phyloP scores from a whole-genome alignment of 2,113 vertebrate species.

The Plecturocebus donacophilus region DNA sequence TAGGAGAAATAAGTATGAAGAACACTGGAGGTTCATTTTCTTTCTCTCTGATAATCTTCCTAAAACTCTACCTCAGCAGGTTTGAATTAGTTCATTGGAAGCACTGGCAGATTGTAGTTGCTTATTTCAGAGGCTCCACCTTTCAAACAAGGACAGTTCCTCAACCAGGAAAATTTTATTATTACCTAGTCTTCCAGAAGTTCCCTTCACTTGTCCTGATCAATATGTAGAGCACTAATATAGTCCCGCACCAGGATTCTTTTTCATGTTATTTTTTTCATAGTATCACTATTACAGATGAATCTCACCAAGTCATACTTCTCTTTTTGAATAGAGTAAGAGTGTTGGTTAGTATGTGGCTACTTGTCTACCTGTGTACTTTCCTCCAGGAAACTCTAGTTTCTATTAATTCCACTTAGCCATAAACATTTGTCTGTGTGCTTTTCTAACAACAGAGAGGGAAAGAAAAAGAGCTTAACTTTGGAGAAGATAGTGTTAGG shows the following conservation, averaged over 20 bases:
- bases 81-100: not conserved
- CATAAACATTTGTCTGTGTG: not conserved
- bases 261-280: not conserved
- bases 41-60: not conserved
- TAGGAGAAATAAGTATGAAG: not conserved
- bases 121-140: not conserved
- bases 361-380: not conserved
- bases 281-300: not conserved
- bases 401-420: not conserved
- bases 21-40: not conserved
- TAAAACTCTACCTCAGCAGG: not conserved
- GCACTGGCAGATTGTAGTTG: not conserved
- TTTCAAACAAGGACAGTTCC: not conserved
- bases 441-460: not conserved
- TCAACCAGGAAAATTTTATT: not conserved
- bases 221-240: not conserved
- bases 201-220: not conserved
- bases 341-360: not conserved
- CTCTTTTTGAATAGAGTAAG: not conserved
- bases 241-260: not conserved
- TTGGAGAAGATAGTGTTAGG: not conserved
- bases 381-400: not conserved
- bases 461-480: not conserved
- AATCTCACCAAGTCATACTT: fast-evolving
- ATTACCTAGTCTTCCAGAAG: not conserved